phyloP scores from a whole-genome alignment of 2,888 invertebrate genomes.

The Andrena dorsata region DNA sequence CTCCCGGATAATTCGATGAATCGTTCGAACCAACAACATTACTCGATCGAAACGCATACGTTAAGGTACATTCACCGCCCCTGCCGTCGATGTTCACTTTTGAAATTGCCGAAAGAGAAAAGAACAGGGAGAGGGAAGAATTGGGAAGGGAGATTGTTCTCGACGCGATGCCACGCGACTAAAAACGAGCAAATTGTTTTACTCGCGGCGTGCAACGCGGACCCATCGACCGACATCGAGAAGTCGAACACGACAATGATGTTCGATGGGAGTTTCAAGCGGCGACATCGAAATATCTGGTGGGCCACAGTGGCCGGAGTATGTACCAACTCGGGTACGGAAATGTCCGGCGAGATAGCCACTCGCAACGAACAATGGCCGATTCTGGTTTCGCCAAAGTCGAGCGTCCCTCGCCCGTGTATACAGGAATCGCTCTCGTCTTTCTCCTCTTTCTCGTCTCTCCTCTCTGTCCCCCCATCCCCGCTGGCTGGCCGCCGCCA shows the following conservation, averaged over 20 bases:
- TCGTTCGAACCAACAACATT: neutral
- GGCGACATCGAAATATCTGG: conserved; percentile 71
- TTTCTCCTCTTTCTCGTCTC: conserved; percentile 26
- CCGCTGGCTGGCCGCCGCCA: conserved; percentile 33
- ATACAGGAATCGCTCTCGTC: conserved; percentile 43
- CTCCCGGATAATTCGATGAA: neutral
- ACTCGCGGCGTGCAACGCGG: neutral
- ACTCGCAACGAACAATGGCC: conserved; percentile 81
- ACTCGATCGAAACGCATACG: neutral
- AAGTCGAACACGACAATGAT: conserved; percentile 64
- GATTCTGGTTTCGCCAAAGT: conserved; percentile 77
- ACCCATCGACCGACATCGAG: conserved; percentile 67
- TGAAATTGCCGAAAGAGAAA: neutral
- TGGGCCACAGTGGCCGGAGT: conserved; percentile 65
- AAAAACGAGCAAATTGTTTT: conserved; percentile 55
- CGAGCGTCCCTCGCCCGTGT: conserved; percentile 52
- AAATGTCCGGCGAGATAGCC: conserved; percentile 82
- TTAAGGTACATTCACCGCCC: neutral
- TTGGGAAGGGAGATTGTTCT: conserved; percentile 4
- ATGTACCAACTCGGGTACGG: conserved; percentile 78
- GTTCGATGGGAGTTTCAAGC: conserved; percentile 63
- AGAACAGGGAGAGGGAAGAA: neutral
- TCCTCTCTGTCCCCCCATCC: conserved; percentile 26
- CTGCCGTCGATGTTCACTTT: neutral
- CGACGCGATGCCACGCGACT: conserved; percentile 15